Conservation (phyloP, 2,888 invertebrate genomes). For the Adela reaumurella region DNA sequence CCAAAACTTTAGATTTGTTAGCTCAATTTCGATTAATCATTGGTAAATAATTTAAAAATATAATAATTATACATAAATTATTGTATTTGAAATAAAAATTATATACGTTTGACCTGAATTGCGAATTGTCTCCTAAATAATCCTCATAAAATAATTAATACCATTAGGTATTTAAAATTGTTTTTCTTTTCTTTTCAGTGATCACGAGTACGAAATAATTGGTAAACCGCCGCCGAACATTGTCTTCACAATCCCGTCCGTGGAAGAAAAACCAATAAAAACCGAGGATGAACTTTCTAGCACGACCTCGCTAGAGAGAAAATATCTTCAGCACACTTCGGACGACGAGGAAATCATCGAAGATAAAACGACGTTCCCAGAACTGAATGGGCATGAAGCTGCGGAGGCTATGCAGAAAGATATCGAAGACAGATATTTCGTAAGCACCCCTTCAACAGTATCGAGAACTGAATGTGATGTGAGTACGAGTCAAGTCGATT, state of each 20-base stretch:
- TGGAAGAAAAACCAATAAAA: slow-evolving; percentile 35
- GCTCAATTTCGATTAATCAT: too few relatives aligned
- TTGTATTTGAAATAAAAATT: neutral
- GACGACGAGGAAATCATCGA: slow-evolving; percentile 40
- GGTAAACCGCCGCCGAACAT: slow-evolving; percentile 61
- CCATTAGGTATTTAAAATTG: too few relatives aligned
- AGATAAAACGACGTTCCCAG: slow-evolving; percentile 28
- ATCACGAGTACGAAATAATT: slow-evolving; percentile 91
- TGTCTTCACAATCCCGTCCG: slow-evolving; percentile 30
- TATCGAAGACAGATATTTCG: slow-evolving; percentile 61
- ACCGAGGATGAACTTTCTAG: slow-evolving; percentile 50
- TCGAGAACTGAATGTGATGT: slow-evolving; percentile 63
- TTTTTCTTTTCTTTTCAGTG: slow-evolving; percentile 59
- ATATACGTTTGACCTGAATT: too few relatives aligned
- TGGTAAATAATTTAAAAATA: too few relatives aligned
- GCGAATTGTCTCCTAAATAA: too few relatives aligned
- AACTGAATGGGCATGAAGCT: slow-evolving; percentile 25
- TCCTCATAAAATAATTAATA: too few relatives aligned
- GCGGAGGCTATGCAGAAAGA: slow-evolving; percentile 60
- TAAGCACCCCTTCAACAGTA: slow-evolving; percentile 54
- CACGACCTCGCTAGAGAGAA: slow-evolving; percentile 45
- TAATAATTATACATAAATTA: neutral
- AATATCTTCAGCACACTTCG: slow-evolving; percentile 47
- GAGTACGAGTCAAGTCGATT: slow-evolving; percentile 65
- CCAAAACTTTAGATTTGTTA: too few relatives aligned